A percentile compares a stretch with the other conserved stretches of the same genome.
Conservation (phyloP, 2,113 vertebrate species). For the Engystomops pustulosus region DNA sequence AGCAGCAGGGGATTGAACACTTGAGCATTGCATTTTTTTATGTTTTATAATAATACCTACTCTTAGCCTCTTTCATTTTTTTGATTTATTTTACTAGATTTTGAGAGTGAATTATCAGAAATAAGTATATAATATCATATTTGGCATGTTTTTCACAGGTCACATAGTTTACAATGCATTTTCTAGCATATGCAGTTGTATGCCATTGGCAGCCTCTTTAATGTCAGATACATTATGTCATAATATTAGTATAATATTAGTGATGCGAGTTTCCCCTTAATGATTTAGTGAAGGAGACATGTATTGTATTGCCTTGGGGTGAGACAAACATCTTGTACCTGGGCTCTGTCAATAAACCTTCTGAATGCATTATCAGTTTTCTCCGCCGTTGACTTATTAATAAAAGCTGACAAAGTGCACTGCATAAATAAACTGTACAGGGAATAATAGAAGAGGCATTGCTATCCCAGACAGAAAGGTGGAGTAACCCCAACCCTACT, state of each 20-base stretch:
- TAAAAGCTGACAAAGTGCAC: background rate
- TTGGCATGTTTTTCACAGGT: no score
- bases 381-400: background rate
- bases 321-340: background rate
- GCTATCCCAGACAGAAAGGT: background rate
- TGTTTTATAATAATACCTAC: no score
- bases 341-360: background rate
- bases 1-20: no score
- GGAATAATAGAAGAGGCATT: background rate
- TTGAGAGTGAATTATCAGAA: no score
- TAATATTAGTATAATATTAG: background rate
- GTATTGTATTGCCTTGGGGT: background rate
- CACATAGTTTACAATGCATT: no score
- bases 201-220: background rate
- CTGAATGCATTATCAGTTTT: constrained; percentile 12
- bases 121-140: no score
- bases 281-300: background rate
- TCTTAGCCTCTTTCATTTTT: no score
- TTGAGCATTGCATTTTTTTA: no score
- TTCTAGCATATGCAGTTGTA: no score
- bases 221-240: background rate
- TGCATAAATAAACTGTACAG: constrained; percentile 1
- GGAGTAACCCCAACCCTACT: background rate
- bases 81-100: no score
- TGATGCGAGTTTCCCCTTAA: background rate